A percentile compares a stretch with the other conserved stretches of the same genome.
phyloP scores from a whole-genome alignment of 2,888 invertebrate genomes.

The Panzeria rudis region DNA sequence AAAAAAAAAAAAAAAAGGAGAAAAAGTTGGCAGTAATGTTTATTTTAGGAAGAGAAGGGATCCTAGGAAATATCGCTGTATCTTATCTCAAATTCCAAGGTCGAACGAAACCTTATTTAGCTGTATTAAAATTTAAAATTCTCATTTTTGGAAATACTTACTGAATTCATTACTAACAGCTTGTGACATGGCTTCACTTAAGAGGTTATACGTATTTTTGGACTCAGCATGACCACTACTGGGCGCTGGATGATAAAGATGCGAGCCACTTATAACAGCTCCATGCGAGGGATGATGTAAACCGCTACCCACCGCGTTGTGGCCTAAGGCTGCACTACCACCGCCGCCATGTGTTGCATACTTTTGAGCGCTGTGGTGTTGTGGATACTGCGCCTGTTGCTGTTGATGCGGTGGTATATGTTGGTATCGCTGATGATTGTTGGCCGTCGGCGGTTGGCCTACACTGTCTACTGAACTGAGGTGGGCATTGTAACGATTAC shows the following conservation, averaged over 20 bases:
- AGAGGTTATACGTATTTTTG: constrained; percentile 84
- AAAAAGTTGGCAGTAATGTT: too few relatives aligned
- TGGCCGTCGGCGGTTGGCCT: constrained; percentile 57
- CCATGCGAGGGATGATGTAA: constrained; percentile 70
- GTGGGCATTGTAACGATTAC: constrained; percentile 74
- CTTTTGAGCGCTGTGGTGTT: constrained; percentile 61
- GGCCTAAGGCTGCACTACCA: constrained; percentile 28
- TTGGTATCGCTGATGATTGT: constrained; percentile 55
- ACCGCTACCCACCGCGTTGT: constrained; percentile 53
- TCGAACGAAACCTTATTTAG: too few relatives aligned
- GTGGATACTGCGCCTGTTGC: constrained; percentile 64
- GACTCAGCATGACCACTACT: constrained; percentile 78
- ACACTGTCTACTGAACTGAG: constrained; percentile 61
- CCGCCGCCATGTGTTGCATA: constrained; percentile 57
- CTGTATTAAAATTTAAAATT: too few relatives aligned
- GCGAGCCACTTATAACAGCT: constrained; percentile 68
- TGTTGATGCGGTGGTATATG: constrained; percentile 75
- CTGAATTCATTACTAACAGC: constrained; percentile 86
- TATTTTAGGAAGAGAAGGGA: too few relatives aligned
- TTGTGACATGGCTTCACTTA: constrained; percentile 86
- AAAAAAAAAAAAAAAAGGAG: too few relatives aligned
- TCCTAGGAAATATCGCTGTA: too few relatives aligned
- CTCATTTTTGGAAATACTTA: constrained; percentile 80
- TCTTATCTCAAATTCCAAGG: too few relatives aligned
- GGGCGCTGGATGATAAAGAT: constrained; percentile 75